Conservation (phyloP, 2,113 vertebrate genomes). For the Galeopterus variegatus region DNA sequence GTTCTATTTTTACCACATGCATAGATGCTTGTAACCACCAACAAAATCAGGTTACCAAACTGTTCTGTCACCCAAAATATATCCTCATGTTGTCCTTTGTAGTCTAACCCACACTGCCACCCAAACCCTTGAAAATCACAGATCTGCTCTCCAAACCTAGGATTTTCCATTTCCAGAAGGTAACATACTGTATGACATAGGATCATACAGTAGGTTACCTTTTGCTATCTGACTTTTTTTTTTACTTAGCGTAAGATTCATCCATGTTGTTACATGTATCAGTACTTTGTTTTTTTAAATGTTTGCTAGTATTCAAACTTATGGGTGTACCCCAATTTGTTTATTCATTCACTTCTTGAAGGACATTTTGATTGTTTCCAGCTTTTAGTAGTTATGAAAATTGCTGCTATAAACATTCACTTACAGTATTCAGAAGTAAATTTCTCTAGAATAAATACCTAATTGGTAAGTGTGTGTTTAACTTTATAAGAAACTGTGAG, state of each 20-base stretch:
- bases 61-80: not conserved
- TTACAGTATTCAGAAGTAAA: not conserved
- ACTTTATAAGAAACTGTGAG: not conserved
- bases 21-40: not conserved
- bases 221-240: not conserved
- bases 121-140: not conserved
- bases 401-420: not conserved
- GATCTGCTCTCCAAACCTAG: not conserved
- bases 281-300: not conserved
- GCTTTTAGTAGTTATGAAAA: not conserved
- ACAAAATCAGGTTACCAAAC: not conserved
- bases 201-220: not conserved
- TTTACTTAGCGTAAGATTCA: not conserved
- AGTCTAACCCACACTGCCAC: not conserved
- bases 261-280: not conserved
- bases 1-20: not conserved
- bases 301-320: not conserved
- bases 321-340: not conserved
- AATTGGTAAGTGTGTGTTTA: not conserved
- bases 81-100: not conserved
- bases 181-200: not conserved
- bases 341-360: not conserved
- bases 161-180: not conserved
- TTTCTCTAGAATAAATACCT: slow-evolving; percentile 20
- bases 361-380: slow-evolving; percentile 28